phyloP scores from a whole-genome alignment of 1,140 invertebrate genomes.

The Bombus sibiricus region DNA sequence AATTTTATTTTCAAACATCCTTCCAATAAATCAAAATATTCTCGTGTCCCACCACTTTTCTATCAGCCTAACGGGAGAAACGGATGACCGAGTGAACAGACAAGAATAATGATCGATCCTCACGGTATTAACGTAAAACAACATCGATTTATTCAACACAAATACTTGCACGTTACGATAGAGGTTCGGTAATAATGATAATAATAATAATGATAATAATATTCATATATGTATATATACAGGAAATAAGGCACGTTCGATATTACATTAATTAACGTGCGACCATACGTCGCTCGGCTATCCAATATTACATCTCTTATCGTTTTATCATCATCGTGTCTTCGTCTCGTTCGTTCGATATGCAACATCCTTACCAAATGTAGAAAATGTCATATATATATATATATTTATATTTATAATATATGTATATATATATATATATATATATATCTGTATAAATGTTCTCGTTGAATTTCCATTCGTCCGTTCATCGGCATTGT shows the following conservation, averaged over 20 bases:
- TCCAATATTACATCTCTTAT: constrained; percentile 63
- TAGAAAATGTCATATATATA: constrained; percentile 77
- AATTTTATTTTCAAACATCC: constrained; percentile 9
- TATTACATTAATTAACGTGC: constrained; percentile 78
- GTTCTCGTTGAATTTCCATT: constrained; percentile 48
- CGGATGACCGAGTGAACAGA: constrained; percentile 7
- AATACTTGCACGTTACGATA: constrained; percentile 80
- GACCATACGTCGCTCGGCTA: constrained; percentile 58
- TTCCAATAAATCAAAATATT: neutral
- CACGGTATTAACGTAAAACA: constrained; percentile 78
- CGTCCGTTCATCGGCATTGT: constrained; percentile 46
- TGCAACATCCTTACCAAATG: constrained; percentile 78
- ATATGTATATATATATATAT: constrained; percentile 59
- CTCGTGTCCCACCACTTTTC: neutral
- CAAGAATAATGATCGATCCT: constrained; percentile 27
- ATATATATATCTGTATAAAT: constrained; percentile 66
- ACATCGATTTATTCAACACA: constrained; percentile 81
- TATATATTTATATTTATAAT: constrained; percentile 21
- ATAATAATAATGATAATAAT: constrained; percentile 74
- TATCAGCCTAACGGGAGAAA: neutral
- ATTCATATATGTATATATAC: constrained; percentile 76
- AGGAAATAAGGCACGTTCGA: constrained; percentile 82
- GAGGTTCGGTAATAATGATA: constrained; percentile 75
- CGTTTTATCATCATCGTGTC: constrained; percentile 36
- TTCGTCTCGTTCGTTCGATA: constrained; percentile 69